Conservation (phyloP, 2,797 vertebrate species). For the Mustela erminea region DNA sequence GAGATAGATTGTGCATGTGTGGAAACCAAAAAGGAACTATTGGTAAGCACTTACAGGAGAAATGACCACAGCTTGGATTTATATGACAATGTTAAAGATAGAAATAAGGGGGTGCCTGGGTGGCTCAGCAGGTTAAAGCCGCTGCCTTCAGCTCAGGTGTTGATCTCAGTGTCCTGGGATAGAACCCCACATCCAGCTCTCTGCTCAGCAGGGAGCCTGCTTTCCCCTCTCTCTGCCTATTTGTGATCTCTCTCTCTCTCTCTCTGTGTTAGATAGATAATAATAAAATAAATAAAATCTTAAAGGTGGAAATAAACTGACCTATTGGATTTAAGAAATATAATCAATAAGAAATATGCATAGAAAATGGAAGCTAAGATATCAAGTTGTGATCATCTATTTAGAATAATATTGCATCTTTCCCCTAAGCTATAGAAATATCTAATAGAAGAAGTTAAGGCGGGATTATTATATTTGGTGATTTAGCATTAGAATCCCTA, state of each 20-base stretch:
- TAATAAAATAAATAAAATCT: no score
- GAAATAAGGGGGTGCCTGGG: not conserved
- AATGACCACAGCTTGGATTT: not conserved
- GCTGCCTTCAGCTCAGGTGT: no score
- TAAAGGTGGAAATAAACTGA: not conserved
- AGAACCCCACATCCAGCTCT: no score
- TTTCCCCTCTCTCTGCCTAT: no score
- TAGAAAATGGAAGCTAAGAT: not conserved
- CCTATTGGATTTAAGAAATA: not conserved
- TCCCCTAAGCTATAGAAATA: not conserved
- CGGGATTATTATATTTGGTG: not conserved
- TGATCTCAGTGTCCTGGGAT: no score
- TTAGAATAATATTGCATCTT: not conserved
- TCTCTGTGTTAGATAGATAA: no score
- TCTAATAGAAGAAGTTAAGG: not conserved
- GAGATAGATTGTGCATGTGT: no score
- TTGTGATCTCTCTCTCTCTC: no score
- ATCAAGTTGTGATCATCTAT: not conserved
- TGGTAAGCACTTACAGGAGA: not conserved
- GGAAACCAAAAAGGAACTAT: not conserved
- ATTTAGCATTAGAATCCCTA: not conserved
- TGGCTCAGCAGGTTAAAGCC: no score
- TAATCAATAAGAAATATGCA: not conserved
- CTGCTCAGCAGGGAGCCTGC: no score
- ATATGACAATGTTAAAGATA: not conserved